Evolutionary conservation across 1,140 invertebrate genomes (phyloP), one percentile per base, ranked within the genome.

Genomic region (Caenorhabditis inopinata): DNA sequence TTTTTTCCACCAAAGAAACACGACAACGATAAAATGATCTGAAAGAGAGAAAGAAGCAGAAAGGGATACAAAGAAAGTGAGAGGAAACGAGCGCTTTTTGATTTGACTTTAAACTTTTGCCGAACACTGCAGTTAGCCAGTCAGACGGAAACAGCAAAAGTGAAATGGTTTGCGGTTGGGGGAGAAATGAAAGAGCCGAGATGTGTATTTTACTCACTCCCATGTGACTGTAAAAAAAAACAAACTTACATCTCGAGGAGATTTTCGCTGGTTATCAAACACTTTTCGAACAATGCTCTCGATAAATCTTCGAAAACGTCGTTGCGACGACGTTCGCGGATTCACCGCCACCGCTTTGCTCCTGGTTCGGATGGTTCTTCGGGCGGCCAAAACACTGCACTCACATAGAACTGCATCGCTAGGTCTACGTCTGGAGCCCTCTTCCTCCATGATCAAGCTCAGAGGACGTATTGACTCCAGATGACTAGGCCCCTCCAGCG

Each of bases 211-310:
- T 58, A 58, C 32, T 25, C 32, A 58, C 23, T 38, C n/a, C 38
- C 58, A 38, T 21, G 27, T 29, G 1, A 9, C 27, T 32, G 18
- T 29, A 21, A 18, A 32, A 11, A 29, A 27, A 29, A 68, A 38
- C 7, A 35, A 68, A 68, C 58, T 68, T 68, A 68, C 58, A 38
- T 68, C 58, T 27, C 58, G 58, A 29, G 58, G 58, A 38, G 58
- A 68, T 68, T 68, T 75, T 1, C 73, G 47, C 48, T 81, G 74
- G 16, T 49, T 53, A 74, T 81, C 80, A 73, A 81, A 81, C 35
- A 81, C 80, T 81, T 81, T 81, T 45, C 80, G 35, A 21, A 77
- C 80, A 45, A 81, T 76, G 58, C 51, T 29, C 51, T 48, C 75
- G 18, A 81, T 58, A 23, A 76, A 74, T 46, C 80, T 42, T 18